These are phyloP conservation scores for Unio pictorum DNA, from an alignment of 2,888 invertebrate species.

Conservation along the genomic window DNA sequence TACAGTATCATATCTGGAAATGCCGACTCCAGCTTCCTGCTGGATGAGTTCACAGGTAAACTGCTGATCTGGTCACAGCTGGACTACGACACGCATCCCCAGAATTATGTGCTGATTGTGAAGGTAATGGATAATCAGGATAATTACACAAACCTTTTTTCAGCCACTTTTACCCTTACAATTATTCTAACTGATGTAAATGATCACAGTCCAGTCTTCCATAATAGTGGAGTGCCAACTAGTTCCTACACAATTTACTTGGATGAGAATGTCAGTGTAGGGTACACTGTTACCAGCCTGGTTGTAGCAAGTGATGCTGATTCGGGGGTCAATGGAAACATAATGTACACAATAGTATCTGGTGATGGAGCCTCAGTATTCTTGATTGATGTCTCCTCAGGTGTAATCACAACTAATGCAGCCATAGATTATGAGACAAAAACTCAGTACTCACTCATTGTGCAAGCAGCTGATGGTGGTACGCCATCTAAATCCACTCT, in stretches of 20 bases:
- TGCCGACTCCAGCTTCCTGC: conserved; percentile 29
- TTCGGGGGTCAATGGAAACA: conserved; percentile 40
- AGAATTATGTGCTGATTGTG: conserved; percentile 32
- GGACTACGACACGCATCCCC: conserved; percentile 53
- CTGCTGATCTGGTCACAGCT: conserved; percentile 44
- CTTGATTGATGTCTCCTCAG: conserved; percentile 40
- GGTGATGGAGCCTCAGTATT: conserved; percentile 49
- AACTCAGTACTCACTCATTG: conserved; percentile 38
- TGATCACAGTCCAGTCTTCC: conserved; percentile 48
- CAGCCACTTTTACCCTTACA: conserved; percentile 32
- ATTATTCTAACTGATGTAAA: conserved; percentile 46
- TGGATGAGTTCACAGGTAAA: conserved; percentile 44
- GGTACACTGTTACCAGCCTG: conserved; percentile 14
- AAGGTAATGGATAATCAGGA: conserved; percentile 42
- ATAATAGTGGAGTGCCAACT: background rate
- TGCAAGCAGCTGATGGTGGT: conserved; percentile 53
- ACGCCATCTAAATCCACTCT: conserved; percentile 36
- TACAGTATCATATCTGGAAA: conserved; percentile 24
- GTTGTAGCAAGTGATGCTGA: conserved; percentile 40
- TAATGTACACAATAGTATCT: conserved; percentile 41
- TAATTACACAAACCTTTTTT: conserved; percentile 12
- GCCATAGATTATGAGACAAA: conserved; percentile 53
- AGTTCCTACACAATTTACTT: conserved; percentile 34
- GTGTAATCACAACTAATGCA: conserved; percentile 37
- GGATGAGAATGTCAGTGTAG: conserved; percentile 36